Percentiles rank a stretch among this genome's conserved stretches.
phyloP scores from a whole-genome alignment of 2,113 vertebrate genomes.

The Coturnix japonica region DNA sequence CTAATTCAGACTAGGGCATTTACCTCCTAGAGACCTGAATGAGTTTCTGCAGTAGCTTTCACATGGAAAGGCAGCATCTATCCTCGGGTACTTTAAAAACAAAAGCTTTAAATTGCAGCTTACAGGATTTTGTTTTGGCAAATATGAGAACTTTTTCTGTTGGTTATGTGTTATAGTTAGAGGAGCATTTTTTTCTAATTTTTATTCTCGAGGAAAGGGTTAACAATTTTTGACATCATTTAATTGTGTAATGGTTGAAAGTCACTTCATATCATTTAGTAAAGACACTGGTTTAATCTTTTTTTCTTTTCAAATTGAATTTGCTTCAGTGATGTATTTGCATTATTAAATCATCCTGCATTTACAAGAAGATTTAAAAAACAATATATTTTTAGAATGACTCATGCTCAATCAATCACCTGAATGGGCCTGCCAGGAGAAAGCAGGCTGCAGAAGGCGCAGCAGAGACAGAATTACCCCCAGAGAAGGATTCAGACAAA shows the following conservation, averaged over 20 bases:
- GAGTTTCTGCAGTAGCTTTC: not conserved
- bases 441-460: not conserved
- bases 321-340: constrained; percentile 21
- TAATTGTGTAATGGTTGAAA: not conserved
- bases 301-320: constrained; percentile 25
- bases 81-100: not conserved
- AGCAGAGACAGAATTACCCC: not conserved
- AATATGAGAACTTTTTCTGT: not conserved
- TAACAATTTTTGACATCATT: constrained; percentile 17
- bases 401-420: constrained; percentile 4
- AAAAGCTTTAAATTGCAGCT: not conserved
- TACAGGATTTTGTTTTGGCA: not conserved
- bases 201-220: not conserved
- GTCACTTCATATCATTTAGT: not conserved
- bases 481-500: not conserved
- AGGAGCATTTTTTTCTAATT: not conserved
- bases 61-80: not conserved
- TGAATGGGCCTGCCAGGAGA: not conserved
- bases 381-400: constrained; percentile 23
- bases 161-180: not conserved
- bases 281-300: constrained; percentile 3
- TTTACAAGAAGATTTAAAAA: constrained; percentile 3
- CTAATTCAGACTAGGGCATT: not conserved
- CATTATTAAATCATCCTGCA: constrained; percentile 19
- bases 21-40: not conserved